Conservation (phyloP, 2,888 invertebrate genomes). For the Drosophila vallismaia region DNA sequence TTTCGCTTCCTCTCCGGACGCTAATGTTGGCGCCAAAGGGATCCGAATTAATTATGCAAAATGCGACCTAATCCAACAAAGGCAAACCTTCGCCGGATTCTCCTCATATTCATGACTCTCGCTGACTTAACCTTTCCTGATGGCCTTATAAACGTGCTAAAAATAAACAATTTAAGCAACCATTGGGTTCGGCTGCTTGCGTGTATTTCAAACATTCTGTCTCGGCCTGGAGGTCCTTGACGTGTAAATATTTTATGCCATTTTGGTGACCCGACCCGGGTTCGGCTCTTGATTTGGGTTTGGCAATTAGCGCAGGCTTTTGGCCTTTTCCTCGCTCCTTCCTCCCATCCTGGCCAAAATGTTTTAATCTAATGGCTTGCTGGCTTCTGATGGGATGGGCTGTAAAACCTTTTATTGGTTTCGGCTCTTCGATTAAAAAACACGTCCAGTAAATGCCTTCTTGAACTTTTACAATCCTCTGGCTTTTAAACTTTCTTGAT, state of each 20-base stretch:
- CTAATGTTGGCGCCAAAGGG: constrained; percentile 28
- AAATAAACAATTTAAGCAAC: constrained; percentile 71
- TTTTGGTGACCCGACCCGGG: constrained; percentile 28
- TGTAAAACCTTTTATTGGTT: constrained; percentile 17
- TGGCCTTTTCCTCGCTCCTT: constrained; percentile 39
- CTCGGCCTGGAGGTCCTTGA: constrained; percentile 59
- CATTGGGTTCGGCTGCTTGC: constrained; percentile 43
- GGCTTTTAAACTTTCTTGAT: constrained; percentile 1
- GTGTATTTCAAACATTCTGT: constrained; percentile 56
- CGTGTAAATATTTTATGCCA: constrained; percentile 73
- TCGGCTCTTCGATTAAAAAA: background rate
- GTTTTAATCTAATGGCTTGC: constrained; percentile 36
- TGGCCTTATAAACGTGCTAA: constrained; percentile 76
- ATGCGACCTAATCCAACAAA: constrained; percentile 69
- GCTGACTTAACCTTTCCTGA: constrained; percentile 70
- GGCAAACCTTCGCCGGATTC: constrained; percentile 5
- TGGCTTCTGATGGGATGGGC: constrained; percentile 17
- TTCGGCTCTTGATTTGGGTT: constrained; percentile 63
- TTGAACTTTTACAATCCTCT: background rate
- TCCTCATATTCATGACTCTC: constrained; percentile 51
- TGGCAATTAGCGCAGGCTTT: constrained; percentile 63
- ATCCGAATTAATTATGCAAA: constrained; percentile 73
- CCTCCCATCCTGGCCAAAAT: constrained; percentile 21
- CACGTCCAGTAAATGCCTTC: background rate
- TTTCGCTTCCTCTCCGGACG: background rate